A percentile compares a stretch with the other conserved stretches of the same genome.
Evolutionary conservation across 2,113 vertebrate species (phyloP).

Genomic region (Cyprinodon brontotheroides): DNA sequence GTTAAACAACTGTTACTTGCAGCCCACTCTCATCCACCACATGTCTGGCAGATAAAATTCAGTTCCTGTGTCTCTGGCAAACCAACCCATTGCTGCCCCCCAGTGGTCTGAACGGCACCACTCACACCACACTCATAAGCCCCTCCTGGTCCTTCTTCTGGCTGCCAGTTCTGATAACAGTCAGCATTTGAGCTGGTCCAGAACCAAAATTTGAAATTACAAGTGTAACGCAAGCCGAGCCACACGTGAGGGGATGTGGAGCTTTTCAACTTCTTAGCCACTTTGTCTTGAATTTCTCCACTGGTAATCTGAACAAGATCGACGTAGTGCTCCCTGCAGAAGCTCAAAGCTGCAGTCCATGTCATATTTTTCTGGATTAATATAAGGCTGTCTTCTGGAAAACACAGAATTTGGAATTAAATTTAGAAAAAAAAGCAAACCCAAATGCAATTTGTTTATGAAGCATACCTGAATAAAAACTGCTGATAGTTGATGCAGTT

Average conservation of each 20-base stretch:
- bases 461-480: slow-evolving; percentile 42
- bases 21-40: slow-evolving; percentile 22
- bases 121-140: slow-evolving; percentile 49
- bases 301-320: slow-evolving; percentile 63
- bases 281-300: slow-evolving; percentile 44
- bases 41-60: slow-evolving; percentile 70
- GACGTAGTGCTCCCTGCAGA: slow-evolving; percentile 66
- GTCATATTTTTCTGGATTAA: slow-evolving; percentile 67
- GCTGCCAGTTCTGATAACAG: slow-evolving; percentile 73
- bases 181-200: slow-evolving; percentile 51
- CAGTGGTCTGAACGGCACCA: slow-evolving; percentile 69
- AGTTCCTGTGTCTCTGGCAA: slow-evolving; percentile 58
- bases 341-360: slow-evolving; percentile 70
- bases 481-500: slow-evolving; percentile 15
- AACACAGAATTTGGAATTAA: neutral
- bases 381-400: slow-evolving; percentile 51
- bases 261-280: slow-evolving; percentile 31
- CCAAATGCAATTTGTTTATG: neutral
- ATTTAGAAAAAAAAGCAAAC: neutral
- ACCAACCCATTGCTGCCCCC: slow-evolving; percentile 72
- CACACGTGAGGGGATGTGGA: slow-evolving; percentile 64
- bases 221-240: slow-evolving; percentile 70
- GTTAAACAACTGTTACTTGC: neutral
- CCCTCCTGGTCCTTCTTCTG: slow-evolving; percentile 47
- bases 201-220: slow-evolving; percentile 71